Evolutionary conservation across 64 coral and sea anemone species (phyloP), one percentile per base, ranked within the genome.

Genomic region (Stylophora pistillata): DNA sequence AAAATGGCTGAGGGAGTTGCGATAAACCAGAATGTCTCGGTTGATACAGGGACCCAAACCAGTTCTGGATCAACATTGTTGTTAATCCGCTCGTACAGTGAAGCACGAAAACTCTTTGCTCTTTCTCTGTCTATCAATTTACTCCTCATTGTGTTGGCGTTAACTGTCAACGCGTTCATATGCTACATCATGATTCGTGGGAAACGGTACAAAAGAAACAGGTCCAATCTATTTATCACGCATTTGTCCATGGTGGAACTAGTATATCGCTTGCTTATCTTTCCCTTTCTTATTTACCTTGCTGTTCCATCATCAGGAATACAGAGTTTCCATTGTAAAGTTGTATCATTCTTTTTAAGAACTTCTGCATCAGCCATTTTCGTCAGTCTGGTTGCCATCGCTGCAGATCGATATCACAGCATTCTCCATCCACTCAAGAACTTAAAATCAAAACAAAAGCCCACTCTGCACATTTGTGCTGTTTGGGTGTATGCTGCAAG

Each of bases 221-320:
- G 85, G 23, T 81, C 76, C 6, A 84, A 80, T 30, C 31, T 91
- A 20, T 86, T 91, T 27, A 91, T 91, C 37, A 86, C 83, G 12
- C 89, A 91, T 26, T 41, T 91, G 58, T 73, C 72, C 14, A 29
- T 74, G 11, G 63, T 77, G 14, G 89, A 91, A 31, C 53, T 85
- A 30, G 25, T 86, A 23, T 76, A 18, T 21, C 72, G 89, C 64
- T n/a, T 91, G 16, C 30, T 69, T 25, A 18, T 78, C 10, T 15
- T 57, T 7, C 81, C 81, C 23, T 16, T 86, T 12, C 20, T 91
- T 28, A 15, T 78, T 5, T 30, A 75, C 29, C 47, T 76, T 13
- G 23, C 63, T 15, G 25, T 75, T 71, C 81, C 89, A 10, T 16
- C 37, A 18, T 72, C 65, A 33, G n/a, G 7, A 27, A 16, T 66